phyloP scores from a whole-genome alignment of 2,113 vertebrate genomes.

The Carlito syrichta region DNA sequence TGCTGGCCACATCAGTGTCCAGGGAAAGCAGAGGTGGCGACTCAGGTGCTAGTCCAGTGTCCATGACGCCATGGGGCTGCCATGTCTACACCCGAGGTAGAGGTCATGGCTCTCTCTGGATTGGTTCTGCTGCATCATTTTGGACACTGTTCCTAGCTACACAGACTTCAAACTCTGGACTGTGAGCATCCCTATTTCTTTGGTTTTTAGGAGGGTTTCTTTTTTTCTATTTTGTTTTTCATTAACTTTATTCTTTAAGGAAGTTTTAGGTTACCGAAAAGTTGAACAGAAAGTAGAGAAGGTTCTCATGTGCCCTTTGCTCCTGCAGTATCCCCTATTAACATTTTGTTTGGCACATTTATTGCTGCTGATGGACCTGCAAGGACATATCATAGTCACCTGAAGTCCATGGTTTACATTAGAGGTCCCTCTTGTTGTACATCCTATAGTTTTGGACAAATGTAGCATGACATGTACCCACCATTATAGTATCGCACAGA shows the following conservation, averaged over 20 bases:
- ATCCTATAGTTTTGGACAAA: neutral
- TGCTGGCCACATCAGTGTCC: neutral
- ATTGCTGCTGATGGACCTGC: no score
- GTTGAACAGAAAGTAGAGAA: neutral
- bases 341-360: neutral
- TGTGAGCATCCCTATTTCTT: neutral
- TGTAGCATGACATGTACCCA: neutral
- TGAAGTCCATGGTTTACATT: neutral
- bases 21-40: neutral
- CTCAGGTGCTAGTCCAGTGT: neutral
- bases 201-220: neutral
- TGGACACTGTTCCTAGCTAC: neutral
- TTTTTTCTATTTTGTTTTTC: neutral
- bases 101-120: neutral
- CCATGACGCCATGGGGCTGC: neutral
- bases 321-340: neutral
- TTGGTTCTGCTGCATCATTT: neutral
- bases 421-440: neutral
- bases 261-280: neutral
- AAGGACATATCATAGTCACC: no score
- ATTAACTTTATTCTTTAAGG: neutral
- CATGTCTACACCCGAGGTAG: neutral
- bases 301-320: neutral
- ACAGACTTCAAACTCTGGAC: neutral
- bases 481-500: neutral